A percentile compares a stretch with the other conserved stretches of the same genome.
Evolutionary conservation across 2,797 vertebrate genomes (phyloP).

Genomic region (Botia kubotai): DNA sequence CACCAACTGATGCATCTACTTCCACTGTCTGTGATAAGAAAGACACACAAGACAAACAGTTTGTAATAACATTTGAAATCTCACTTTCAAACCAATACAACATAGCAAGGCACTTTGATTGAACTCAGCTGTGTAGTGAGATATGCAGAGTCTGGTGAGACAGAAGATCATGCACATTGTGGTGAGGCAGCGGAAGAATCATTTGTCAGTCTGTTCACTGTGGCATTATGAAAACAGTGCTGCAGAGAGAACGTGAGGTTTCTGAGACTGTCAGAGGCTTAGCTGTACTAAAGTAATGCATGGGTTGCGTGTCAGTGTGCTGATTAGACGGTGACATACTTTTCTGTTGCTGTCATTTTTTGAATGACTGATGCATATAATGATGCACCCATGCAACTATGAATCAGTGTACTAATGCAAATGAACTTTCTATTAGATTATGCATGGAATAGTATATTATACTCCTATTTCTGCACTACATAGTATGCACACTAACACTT

Average conservation of each 20-base stretch:
- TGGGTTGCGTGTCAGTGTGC: not conserved
- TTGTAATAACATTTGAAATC: constrained; percentile 18
- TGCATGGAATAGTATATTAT: too few species aligned
- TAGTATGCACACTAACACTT: too few species aligned
- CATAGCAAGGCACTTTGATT: not conserved
- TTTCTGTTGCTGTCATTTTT: not conserved
- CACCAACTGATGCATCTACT: constrained; percentile 20
- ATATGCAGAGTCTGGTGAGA: not conserved
- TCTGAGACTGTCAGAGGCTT: not conserved
- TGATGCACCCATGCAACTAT: too few species aligned
- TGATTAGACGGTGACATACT: too few species aligned
- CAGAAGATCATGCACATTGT: not conserved
- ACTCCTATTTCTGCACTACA: too few species aligned
- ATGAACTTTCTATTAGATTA: too few species aligned
- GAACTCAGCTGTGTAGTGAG: constrained; percentile 7
- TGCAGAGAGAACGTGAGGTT: not conserved
- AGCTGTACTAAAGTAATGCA: not conserved
- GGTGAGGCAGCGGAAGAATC: constrained; percentile 17
- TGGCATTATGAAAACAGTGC: constrained; percentile 5
- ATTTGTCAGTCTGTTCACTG: not conserved
- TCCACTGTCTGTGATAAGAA: not conserved
- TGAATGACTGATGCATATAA: too few species aligned
- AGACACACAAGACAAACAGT: not conserved
- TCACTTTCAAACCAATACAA: not conserved
- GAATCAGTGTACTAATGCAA: too few species aligned